Evolutionary conservation across 2,888 invertebrate genomes (phyloP), one percentile per base, ranked within the genome.

Genomic region (Rotaria magnacalcarata): DNA sequence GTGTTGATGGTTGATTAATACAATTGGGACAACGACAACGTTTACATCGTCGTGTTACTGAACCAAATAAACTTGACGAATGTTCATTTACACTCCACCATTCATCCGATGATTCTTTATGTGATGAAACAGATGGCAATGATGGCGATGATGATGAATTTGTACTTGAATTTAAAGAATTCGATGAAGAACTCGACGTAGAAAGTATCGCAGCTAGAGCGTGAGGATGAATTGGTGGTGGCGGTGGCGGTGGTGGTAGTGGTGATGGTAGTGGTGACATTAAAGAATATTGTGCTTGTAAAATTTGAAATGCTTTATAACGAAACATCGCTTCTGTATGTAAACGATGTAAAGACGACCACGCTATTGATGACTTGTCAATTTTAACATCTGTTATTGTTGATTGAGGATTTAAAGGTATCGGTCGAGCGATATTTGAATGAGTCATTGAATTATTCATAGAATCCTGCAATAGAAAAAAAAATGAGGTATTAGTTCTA

Each of bases 41-140:
- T 27, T 84, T 84, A 84, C 84, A 84, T 54, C 84, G 84, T 52
- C 84, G 84, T 52, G 84, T 84, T 14, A 84, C 52, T 21, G 54
- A 54, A 27, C 84, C 84, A n/a, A 84, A 84, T 52, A 84, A 84
- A 34, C 34, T 67, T 27, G 84, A 52, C 8, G 52, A 54, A 27
- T 84, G 52, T 16, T 84, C 84, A 84, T 27, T 84, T 3, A 84
- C 84, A n/a, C 52, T 52, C 84, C 84, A 84, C 84, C 84, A 84
- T 27, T 84, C 16, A 54, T 84, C 84, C 43, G 67, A 67, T 34
- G 43, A 43, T 3, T 75, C 47, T 75, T 75, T 41, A 75, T 24
- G 41, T 43, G 21, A 24, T 7, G 21, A 2, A 10, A 10, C 27
- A 41, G 41, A 21, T 27, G 43, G 34, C 43, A 19, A 43, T 43